Conservation (phyloP, 2,797 vertebrate genomes). For the Smutsia temminckii region DNA sequence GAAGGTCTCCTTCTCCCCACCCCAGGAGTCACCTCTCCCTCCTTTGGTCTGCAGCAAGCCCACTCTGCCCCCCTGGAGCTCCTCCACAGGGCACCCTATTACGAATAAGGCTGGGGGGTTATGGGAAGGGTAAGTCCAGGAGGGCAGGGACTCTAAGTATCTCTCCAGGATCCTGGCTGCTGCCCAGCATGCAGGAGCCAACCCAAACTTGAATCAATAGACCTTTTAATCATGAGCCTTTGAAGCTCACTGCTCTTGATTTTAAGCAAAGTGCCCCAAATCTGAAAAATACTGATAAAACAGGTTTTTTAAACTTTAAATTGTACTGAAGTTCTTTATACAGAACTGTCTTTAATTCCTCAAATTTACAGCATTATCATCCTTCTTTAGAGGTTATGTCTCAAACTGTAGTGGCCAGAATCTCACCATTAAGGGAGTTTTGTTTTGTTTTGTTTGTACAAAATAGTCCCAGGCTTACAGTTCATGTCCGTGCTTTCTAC, state of each 20-base stretch:
- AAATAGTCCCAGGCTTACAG: not conserved
- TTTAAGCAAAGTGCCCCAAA: not conserved
- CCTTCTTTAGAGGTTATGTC: not conserved
- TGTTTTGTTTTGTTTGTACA: not conserved
- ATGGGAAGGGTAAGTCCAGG: not conserved
- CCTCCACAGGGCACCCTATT: no score
- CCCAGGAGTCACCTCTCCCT: not conserved
- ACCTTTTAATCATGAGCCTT: not conserved
- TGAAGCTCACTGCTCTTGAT: not conserved
- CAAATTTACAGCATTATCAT: not conserved
- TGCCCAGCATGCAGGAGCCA: not conserved
- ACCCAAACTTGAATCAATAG: not conserved
- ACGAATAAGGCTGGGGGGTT: no score
- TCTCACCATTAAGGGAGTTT: not conserved
- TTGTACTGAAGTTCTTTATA: not conserved
- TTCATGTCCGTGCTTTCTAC: not conserved
- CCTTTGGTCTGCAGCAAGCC: not conserved
- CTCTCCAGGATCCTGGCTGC: not conserved
- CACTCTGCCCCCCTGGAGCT: rapidly evolving
- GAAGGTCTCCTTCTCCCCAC: not conserved
- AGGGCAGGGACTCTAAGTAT: not conserved
- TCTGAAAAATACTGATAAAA: not conserved
- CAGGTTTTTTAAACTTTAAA: not conserved
- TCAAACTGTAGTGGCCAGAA: not conserved
- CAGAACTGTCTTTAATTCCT: not conserved